Evolutionary conservation across 2,113 vertebrate genomes (phyloP).

Genomic region (Nycticorax nycticorax): DNA sequence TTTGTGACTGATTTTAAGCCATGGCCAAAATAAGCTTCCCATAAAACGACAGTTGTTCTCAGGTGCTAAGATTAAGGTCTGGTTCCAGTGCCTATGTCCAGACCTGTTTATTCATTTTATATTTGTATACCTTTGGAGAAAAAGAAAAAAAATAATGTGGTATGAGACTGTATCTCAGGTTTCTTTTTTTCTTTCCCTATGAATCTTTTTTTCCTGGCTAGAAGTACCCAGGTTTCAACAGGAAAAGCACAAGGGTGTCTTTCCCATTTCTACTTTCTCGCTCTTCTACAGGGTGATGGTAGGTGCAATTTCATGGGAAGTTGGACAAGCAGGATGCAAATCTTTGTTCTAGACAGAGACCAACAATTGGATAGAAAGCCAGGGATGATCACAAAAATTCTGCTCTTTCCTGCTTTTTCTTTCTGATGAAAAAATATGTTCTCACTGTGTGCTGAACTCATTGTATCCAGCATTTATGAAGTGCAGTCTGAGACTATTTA

Average conservation of each 20-base stretch:
- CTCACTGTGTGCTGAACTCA: not conserved
- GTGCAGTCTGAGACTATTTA: not conserved
- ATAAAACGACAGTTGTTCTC: not conserved
- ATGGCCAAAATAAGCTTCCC: not conserved
- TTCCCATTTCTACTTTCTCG: not conserved
- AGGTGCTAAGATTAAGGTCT: not conserved
- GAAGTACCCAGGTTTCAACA: not conserved
- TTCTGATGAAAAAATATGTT: not conserved
- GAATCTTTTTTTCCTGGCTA: not conserved
- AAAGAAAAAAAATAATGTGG: not conserved
- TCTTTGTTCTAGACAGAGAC: not conserved
- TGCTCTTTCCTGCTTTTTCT: not conserved
- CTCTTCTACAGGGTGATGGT: not conserved
- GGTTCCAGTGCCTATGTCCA: not conserved
- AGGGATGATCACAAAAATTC: not conserved
- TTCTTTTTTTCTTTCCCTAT: not conserved
- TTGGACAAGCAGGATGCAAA: not conserved
- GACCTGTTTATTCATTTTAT: not conserved
- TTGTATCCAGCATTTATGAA: not conserved
- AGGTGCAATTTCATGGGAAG: not conserved
- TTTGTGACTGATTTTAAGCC: not conserved
- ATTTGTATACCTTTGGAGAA: not conserved
- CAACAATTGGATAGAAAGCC: not conserved
- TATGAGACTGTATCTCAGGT: not conserved
- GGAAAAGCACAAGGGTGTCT: not conserved